Base-by-base conservation (phyloP, 1,140 invertebrate species). In the Drosophila pseudoobscura region DNA sequence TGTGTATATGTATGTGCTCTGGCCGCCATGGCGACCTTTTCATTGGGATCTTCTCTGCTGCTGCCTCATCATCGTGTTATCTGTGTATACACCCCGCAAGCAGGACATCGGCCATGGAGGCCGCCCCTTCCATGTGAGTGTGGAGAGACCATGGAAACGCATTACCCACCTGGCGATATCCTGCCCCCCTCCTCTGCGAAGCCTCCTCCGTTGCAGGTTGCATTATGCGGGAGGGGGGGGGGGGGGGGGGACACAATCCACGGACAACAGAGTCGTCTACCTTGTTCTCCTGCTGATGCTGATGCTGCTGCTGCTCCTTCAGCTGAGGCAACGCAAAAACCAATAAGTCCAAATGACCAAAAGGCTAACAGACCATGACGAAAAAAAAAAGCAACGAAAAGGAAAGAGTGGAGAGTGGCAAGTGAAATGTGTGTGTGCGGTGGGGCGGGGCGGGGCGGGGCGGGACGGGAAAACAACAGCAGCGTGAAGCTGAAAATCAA, bases 321-420 rank as follows among this genome's bases (percentile, higher is more conserved):
- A 46, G 52, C 57, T 47, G 58, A 54, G 65, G 47, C 64, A 70
- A 49, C 62, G 51, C 54, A 88, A 88, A 69, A 88, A 89, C 78
- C 83, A 88, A 88, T 88, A 88, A 88, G 83, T 88, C n/a, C 83
- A 88, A 89, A 88, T 79, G 78, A 88, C 83, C 78, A 88, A 85
- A 88, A 88, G 83, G 83, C 84, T 88, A 88, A 83, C 83, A 77
- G 75, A 83, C 82, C 80, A 83, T 83, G 80, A 76, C 75, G 74
- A 63, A 78, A 69, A 61, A 17, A n/a, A 75, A 52, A 76, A 58
- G 45, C 68, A 17, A 17, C 17, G 85, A 85, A 63, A 75, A 59
- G 73, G 69, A 80, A 63, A 11, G 7, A 17, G 20, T 20, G 20
- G 20, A 31, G 31, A 35, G 31, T 35, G 35, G 11, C 5, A 13